Conservation (phyloP, 35 echinoderm and acorn worm species). For the Apostichopus parvimensis region DNA sequence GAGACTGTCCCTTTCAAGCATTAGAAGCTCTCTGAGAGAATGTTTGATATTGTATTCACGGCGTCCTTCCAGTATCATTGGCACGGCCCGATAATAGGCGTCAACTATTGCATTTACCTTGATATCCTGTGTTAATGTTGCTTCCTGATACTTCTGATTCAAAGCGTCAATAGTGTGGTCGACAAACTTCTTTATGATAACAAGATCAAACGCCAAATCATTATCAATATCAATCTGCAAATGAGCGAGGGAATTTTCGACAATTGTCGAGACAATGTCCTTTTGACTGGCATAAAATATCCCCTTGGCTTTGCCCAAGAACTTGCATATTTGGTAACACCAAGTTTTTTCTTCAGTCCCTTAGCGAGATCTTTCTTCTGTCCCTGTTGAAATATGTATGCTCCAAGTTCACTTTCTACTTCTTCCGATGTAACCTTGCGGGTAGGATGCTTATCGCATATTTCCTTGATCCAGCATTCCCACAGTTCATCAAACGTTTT, state of each 20-base stretch:
- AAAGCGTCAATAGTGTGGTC: slow-evolving; percentile 4
- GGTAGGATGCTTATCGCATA: neutral
- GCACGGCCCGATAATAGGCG: neutral
- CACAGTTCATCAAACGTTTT: neutral
- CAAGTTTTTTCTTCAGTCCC: neutral
- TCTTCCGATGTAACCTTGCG: neutral
- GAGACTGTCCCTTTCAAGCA: neutral
- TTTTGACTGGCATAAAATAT: neutral
- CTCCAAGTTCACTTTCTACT: slow-evolving; percentile 1
- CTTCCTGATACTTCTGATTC: neutral
- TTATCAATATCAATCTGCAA: neutral
- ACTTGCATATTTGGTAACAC: too few species aligned
- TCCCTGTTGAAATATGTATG: neutral
- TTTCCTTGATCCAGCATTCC: slow-evolving; percentile 23
- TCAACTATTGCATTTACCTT: neutral
- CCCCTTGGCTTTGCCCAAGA: too few species aligned
- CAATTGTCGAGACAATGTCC: neutral
- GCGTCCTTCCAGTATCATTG: slow-evolving; percentile 11
- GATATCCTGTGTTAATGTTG: neutral
- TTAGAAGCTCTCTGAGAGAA: slow-evolving; percentile 5
- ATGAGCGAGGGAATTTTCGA: neutral
- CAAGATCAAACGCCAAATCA: slow-evolving; percentile 34
- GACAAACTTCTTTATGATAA: slow-evolving; percentile 20
- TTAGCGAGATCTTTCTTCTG: slow-evolving; percentile 2
- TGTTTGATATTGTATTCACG: slow-evolving; percentile 6